These are phyloP conservation scores for Crocallis elinguaria DNA, from an alignment of 2,888 invertebrate species.

Conservation along the genomic window DNA sequence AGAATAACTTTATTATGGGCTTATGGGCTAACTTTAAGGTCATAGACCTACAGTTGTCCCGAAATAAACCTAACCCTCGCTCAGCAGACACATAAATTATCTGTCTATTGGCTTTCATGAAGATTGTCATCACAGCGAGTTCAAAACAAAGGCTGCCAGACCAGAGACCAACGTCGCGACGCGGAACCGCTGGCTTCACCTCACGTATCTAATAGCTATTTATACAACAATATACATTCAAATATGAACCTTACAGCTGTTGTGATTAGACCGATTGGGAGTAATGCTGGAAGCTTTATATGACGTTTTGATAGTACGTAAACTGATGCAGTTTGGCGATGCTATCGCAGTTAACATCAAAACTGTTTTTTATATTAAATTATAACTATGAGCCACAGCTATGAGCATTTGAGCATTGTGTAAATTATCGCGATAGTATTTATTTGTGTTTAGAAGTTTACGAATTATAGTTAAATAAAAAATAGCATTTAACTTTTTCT, in stretches of 20 bases:
- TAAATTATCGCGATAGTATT: too few species aligned
- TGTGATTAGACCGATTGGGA: conserved; percentile 32
- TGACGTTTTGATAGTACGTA: conserved; percentile 38
- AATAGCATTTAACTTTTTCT: too few species aligned
- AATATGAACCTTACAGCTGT: conserved; percentile 29
- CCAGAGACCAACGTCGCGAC: conserved; percentile 66
- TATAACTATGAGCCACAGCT: too few species aligned
- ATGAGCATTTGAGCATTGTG: too few species aligned
- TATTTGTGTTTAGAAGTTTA: too few species aligned
- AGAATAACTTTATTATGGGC: too few species aligned
- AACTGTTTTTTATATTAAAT: conserved; percentile 42
- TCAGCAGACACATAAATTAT: conserved; percentile 1
- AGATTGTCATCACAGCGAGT: conserved; percentile 3
- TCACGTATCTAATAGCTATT: conserved; percentile 36
- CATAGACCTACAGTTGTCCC: not conserved
- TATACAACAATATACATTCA: conserved; percentile 6
- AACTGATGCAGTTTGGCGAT: conserved; percentile 31
- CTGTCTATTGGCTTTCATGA: not conserved
- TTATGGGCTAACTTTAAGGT: not conserved
- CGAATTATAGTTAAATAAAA: too few species aligned
- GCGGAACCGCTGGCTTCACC: conserved; percentile 64
- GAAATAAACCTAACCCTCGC: conserved; percentile 3
- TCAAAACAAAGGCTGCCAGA: conserved; percentile 44
- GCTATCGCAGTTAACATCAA: conserved; percentile 40
- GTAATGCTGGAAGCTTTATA: conserved; percentile 28